Evolutionary conservation across 2,888 invertebrate species (phyloP).

Genomic region (Halictus quadricinctus): DNA sequence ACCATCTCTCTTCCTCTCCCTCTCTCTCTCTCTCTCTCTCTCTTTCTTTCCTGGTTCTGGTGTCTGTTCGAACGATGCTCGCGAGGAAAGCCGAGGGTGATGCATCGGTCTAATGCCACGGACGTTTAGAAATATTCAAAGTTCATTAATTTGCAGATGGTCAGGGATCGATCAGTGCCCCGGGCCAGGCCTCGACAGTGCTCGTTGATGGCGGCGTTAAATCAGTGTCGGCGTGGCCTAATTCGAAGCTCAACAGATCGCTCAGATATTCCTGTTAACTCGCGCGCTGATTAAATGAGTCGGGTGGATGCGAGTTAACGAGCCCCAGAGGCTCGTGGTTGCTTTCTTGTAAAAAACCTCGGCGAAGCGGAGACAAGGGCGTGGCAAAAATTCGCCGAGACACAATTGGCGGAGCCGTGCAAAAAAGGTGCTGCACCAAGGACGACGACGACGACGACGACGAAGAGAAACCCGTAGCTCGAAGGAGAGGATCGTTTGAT

Average conservation of each 20-base stretch:
- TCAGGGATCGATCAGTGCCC: slow-evolving; percentile 7
- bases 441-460: neutral
- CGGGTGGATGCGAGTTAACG: slow-evolving; percentile 15
- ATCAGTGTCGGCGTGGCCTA: neutral
- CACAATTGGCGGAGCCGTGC: slow-evolving; percentile 22
- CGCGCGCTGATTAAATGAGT: neutral
- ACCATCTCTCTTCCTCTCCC: neutral
- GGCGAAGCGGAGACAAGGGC: neutral
- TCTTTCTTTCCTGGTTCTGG: neutral
- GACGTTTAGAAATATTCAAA: slow-evolving; percentile 23
- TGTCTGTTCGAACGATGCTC: neutral
- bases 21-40: neutral
- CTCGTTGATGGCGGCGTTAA: slow-evolving; percentile 24
- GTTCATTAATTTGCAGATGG: slow-evolving; percentile 13
- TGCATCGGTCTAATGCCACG: slow-evolving; percentile 4
- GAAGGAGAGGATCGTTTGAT: slow-evolving; percentile 26
- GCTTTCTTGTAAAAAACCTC: neutral
- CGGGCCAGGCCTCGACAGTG: slow-evolving; percentile 1
- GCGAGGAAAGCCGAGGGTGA: neutral
- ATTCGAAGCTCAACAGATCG: slow-evolving; percentile 16
- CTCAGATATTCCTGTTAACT: neutral
- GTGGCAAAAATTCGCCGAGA: neutral
- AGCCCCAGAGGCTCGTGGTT: neutral
- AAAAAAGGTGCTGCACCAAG: neutral
- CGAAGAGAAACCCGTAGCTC: slow-evolving; percentile 4